Conservation (phyloP, 2,113 vertebrate genomes). For the Eira barbara region DNA sequence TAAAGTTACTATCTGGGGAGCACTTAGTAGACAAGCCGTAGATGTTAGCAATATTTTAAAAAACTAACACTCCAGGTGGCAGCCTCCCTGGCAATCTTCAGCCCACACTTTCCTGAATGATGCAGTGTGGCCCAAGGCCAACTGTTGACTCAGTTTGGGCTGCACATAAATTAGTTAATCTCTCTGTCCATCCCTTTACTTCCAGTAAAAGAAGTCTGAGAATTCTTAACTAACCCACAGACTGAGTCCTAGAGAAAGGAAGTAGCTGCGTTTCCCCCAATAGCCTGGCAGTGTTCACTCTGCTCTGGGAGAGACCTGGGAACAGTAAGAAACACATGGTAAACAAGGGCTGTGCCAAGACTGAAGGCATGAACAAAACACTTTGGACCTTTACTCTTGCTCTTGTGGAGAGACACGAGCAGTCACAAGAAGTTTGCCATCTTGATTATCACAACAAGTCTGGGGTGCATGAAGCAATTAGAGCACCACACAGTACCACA, state of each 20-base stretch:
- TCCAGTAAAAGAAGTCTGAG: background rate
- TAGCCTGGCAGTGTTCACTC: background rate
- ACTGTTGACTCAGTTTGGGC: background rate
- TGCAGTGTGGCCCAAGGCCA: background rate
- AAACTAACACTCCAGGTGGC: background rate
- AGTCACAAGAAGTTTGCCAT: background rate
- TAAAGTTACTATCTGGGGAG: background rate
- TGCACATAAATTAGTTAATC: background rate
- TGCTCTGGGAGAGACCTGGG: background rate
- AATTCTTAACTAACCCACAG: background rate
- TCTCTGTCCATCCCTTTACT: background rate
- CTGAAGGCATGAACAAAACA: background rate
- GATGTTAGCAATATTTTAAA: background rate
- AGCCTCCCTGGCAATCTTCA: background rate
- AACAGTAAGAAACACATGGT: background rate
- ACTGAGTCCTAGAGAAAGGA: background rate
- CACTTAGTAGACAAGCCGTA: background rate
- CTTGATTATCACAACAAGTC: background rate
- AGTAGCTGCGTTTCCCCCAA: background rate
- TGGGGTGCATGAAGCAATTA: too few species aligned
- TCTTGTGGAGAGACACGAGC: background rate
- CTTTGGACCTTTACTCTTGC: background rate
- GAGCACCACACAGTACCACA: accelerated
- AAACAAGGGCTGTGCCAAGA: background rate
- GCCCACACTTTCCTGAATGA: background rate